Evolutionary conservation across 1,140 invertebrate species (phyloP).

Genomic region (Callitettix versicolor): DNA sequence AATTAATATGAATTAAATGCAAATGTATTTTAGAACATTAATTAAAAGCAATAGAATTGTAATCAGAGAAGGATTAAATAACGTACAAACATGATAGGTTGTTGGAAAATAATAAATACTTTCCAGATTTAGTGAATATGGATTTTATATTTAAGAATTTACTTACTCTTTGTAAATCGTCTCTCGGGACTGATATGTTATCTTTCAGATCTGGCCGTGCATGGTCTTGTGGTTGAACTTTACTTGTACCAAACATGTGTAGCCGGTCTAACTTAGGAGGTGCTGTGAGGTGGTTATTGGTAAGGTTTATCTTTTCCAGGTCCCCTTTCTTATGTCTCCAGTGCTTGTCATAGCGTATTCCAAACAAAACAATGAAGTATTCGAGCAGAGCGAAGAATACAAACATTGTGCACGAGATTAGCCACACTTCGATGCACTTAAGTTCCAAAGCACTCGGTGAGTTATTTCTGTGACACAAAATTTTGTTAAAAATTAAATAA

Average conservation of each 20-base stretch:
- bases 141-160: too few relatives aligned
- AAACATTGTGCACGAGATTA: conserved; percentile 58
- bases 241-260: conserved; percentile 29
- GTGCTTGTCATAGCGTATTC: conserved; percentile 47
- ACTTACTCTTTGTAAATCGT: neutral
- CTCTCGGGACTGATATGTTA: neutral
- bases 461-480: conserved; percentile 44
- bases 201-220: conserved; percentile 8
- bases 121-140: too few relatives aligned
- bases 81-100: too few relatives aligned
- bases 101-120: too few relatives aligned
- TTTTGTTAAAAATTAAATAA: neutral
- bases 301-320: conserved; percentile 29
- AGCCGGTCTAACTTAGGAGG: conserved; percentile 32
- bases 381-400: conserved; percentile 60
- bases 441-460: conserved; percentile 49
- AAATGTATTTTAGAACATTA: too few relatives aligned
- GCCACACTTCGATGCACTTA: conserved; percentile 62
- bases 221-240: conserved; percentile 35
- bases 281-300: conserved; percentile 22
- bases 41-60: too few relatives aligned
- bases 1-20: too few relatives aligned
- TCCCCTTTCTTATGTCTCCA: conserved; percentile 42
- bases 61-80: too few relatives aligned
- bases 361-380: conserved; percentile 55